Percentiles rank a stretch among this genome's conserved stretches.
Conservation (phyloP, 2,113 vertebrate species). For the Empidonax traillii region DNA sequence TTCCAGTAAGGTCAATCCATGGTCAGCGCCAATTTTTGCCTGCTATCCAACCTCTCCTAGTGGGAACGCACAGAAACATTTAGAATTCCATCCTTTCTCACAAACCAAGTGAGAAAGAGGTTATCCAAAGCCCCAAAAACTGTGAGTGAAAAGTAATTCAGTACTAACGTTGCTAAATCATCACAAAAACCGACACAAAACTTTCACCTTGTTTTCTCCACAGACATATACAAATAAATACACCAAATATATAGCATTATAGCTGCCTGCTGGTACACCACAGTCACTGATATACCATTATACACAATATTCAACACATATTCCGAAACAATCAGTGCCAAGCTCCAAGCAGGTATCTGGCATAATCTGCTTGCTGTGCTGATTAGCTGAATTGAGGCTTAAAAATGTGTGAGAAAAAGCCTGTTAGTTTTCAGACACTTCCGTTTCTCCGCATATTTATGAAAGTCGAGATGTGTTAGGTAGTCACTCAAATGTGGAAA, state of each 20-base stretch:
- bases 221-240: neutral
- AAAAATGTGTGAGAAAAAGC: neutral
- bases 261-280: neutral
- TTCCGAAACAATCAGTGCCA: neutral
- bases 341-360: neutral
- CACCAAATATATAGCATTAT: neutral
- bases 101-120: neutral
- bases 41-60: neutral
- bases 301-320: neutral
- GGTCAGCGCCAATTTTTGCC: neutral
- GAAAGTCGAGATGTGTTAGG: neutral
- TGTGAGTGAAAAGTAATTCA: neutral
- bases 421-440: neutral
- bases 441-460: neutral
- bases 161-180: neutral
- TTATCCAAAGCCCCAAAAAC: neutral
- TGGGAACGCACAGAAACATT: neutral
- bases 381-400: neutral
- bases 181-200: neutral
- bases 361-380: neutral
- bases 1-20: neutral
- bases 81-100: neutral
- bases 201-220: neutral
- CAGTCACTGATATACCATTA: neutral
- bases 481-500: neutral